Conservation (phyloP, 1,140 invertebrate species). For the Listronotus oregonensis region DNA sequence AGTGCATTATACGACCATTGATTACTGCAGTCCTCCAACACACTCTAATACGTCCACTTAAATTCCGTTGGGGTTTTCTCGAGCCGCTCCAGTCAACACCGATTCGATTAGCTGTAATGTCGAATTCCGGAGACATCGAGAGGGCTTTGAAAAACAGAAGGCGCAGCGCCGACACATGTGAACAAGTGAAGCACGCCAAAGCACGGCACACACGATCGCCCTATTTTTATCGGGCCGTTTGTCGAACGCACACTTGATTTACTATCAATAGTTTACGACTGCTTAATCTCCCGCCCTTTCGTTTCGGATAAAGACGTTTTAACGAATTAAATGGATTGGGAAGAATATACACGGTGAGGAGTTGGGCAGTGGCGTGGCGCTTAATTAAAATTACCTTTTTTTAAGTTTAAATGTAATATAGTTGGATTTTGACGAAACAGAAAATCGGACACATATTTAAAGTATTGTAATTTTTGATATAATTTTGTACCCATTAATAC, state of each 20-base stretch:
- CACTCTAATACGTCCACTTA: conserved; percentile 5
- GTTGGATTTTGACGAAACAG: too few species aligned
- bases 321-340: conserved; percentile 17
- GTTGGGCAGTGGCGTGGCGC: neutral
- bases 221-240: conserved; percentile 31
- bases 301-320: conserved; percentile 18
- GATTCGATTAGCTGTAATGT: conserved; percentile 33
- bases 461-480: too few species aligned
- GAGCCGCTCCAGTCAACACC: conserved; percentile 19
- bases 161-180: conserved; percentile 31
- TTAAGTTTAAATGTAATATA: too few species aligned
- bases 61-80: conserved; percentile 7
- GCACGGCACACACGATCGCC: conserved; percentile 32
- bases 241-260: conserved; percentile 31
- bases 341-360: neutral
- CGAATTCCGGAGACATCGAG: conserved; percentile 26
- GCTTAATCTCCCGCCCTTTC: conserved; percentile 17
- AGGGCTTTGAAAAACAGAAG: conserved; percentile 29
- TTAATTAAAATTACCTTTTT: too few species aligned
- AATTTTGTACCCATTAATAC: too few species aligned
- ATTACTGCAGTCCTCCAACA: too few species aligned
- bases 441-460: too few species aligned
- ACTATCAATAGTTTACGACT: conserved; percentile 34
- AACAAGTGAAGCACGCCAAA: conserved; percentile 30
- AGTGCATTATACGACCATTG: too few species aligned